A percentile compares a stretch with the other conserved stretches of the same genome.
These are phyloP conservation scores for Andrena flavipes DNA, from an alignment of 2,888 invertebrate genomes.

Conservation along the genomic window DNA sequence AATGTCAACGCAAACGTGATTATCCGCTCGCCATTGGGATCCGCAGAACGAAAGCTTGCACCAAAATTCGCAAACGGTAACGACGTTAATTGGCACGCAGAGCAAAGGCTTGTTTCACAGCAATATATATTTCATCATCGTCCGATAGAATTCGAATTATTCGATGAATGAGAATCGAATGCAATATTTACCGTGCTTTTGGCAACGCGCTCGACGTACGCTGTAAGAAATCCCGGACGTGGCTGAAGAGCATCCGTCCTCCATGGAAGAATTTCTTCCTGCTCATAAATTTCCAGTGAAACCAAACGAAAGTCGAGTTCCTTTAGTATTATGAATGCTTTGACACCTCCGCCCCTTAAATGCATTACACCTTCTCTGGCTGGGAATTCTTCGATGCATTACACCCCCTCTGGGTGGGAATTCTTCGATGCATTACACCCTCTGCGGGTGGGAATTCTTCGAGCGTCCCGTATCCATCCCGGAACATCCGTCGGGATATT, in stretches of 20 bases:
- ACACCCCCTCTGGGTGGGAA: neutral
- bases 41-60: neutral
- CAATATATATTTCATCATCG: slow-evolving; percentile 19
- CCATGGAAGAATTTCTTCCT: slow-evolving; percentile 33
- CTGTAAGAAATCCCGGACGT: slow-evolving; percentile 47
- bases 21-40: neutral
- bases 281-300: slow-evolving; percentile 48
- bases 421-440: slow-evolving; percentile 27
- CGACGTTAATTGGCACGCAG: neutral
- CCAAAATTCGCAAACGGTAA: neutral
- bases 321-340: slow-evolving; percentile 50
- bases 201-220: slow-evolving; percentile 13
- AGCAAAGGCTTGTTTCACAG: neutral
- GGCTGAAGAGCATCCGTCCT: slow-evolving; percentile 14
- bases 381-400: slow-evolving; percentile 23
- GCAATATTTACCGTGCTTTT: slow-evolving; percentile 42
- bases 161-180: slow-evolving; percentile 42
- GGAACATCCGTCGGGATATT: slow-evolving; percentile 6
- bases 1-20: neutral
- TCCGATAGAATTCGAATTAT: slow-evolving; percentile 18
- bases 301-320: slow-evolving; percentile 39
- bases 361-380: slow-evolving; percentile 5
- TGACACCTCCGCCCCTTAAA: slow-evolving; percentile 34
- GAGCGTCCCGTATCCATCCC: neutral
- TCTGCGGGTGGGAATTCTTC: slow-evolving; percentile 12